Percentiles rank a stretch among this genome's conserved stretches.
Evolutionary conservation across 2,113 vertebrate genomes (phyloP).

Genomic region (Sturnira hondurensis): DNA sequence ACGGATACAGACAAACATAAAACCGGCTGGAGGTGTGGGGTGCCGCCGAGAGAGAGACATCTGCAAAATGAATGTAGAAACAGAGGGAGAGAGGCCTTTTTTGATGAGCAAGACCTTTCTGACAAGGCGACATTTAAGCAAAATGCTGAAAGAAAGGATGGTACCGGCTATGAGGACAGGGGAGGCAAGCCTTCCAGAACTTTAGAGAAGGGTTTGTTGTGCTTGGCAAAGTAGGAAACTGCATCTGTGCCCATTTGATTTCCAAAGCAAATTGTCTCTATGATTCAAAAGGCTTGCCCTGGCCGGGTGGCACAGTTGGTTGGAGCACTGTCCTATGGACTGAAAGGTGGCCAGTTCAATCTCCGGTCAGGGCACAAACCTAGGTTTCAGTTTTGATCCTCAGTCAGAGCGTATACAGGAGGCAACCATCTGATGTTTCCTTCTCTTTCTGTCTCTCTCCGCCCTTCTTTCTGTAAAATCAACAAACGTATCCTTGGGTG

Average conservation of each 20-base stretch:
- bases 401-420: too few relatives aligned
- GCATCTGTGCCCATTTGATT: conserved; percentile 52
- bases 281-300: conserved; percentile 41
- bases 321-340: too few relatives aligned
- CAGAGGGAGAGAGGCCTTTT: neutral
- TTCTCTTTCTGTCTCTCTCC: too few relatives aligned
- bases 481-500: too few relatives aligned
- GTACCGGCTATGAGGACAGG: accelerated
- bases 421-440: too few relatives aligned
- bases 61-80: neutral
- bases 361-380: too few relatives aligned
- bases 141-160: neutral
- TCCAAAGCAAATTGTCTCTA: conserved; percentile 57
- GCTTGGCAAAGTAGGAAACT: neutral
- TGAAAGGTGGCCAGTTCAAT: too few relatives aligned
- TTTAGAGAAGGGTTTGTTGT: neutral
- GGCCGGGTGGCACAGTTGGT: too few relatives aligned
- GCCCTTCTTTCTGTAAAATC: too few relatives aligned
- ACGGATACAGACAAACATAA: neutral
- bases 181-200: neutral
- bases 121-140: neutral
- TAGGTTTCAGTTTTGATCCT: too few relatives aligned
- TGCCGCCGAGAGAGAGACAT: accelerated
- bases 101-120: neutral
- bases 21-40: neutral